These are phyloP conservation scores for Sylvilagus bachmani DNA, from an alignment of 2,113 vertebrate species.

Conservation along the genomic window DNA sequence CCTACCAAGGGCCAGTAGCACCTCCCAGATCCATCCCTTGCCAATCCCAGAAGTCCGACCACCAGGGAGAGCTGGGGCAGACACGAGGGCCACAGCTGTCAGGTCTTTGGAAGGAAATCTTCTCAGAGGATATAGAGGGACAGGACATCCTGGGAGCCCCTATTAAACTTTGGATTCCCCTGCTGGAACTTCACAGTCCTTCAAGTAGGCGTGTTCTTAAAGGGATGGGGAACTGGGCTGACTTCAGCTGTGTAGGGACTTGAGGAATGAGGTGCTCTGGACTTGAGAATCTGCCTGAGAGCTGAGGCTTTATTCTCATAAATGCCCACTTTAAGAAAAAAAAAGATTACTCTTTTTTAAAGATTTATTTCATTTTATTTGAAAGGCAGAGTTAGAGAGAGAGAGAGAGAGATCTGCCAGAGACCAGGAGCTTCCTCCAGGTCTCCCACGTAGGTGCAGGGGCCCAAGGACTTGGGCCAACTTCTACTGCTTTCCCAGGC, in stretches of 20 bases:
- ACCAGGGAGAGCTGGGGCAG: not conserved
- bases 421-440: too few relatives aligned
- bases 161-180: not conserved
- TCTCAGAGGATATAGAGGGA: not conserved
- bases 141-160: not conserved
- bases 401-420: too few relatives aligned
- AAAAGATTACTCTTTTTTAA: not conserved
- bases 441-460: too few relatives aligned
- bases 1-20: not conserved
- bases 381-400: not conserved
- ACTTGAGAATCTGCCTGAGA: not conserved
- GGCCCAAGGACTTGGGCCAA: too few relatives aligned
- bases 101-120: not conserved
- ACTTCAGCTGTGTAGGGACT: not conserved
- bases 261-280: not conserved
- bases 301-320: conserved; percentile 6
- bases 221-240: not conserved
- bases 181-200: not conserved
- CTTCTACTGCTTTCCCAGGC: too few relatives aligned
- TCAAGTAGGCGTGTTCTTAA: not conserved
- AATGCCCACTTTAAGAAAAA: not conserved
- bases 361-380: not conserved
- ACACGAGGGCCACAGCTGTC: not conserved
- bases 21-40: not conserved
- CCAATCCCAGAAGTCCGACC: not conserved